Conservation (phyloP, 2,888 invertebrate species). For the Agrochola macilenta region DNA sequence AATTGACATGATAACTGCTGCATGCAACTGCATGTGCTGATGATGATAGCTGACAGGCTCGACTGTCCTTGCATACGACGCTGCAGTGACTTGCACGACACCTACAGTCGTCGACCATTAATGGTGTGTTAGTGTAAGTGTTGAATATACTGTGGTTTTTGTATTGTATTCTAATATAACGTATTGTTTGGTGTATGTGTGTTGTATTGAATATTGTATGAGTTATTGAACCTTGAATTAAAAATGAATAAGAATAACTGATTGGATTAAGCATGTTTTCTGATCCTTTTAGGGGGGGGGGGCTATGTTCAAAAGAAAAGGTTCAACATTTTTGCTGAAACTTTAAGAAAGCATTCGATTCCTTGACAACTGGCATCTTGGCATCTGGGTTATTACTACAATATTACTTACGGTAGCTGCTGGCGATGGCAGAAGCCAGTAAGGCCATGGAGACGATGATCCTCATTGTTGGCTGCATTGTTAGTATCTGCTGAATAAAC, state of each 20-base stretch:
- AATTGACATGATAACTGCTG: not conserved
- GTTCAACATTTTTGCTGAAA: not conserved
- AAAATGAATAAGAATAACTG: not conserved
- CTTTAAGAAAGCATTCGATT: not conserved
- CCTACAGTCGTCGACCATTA: no score
- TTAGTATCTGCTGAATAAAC: conserved; percentile 68
- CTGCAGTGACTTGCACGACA: no score
- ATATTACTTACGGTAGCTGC: conserved; percentile 80
- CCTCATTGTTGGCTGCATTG: conserved; percentile 80
- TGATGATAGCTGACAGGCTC: no score
- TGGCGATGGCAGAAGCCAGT: conserved; percentile 78
- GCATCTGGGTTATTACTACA: not conserved
- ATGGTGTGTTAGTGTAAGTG: no score
- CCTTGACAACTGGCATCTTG: no score
- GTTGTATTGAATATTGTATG: no score
- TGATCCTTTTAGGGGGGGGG: not conserved
- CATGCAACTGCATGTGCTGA: no score
- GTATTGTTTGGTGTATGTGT: no score
- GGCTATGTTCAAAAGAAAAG: not conserved
- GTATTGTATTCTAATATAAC: no score
- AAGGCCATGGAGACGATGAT: conserved; percentile 77
- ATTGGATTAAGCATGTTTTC: not conserved
- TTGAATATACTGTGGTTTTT: no score
- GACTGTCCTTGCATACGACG: no score
- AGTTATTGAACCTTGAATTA: no score